A percentile compares a stretch with the other conserved stretches of the same genome.
Evolutionary conservation across 1,140 invertebrate genomes (phyloP).

Genomic region (Orius insidiosus): DNA sequence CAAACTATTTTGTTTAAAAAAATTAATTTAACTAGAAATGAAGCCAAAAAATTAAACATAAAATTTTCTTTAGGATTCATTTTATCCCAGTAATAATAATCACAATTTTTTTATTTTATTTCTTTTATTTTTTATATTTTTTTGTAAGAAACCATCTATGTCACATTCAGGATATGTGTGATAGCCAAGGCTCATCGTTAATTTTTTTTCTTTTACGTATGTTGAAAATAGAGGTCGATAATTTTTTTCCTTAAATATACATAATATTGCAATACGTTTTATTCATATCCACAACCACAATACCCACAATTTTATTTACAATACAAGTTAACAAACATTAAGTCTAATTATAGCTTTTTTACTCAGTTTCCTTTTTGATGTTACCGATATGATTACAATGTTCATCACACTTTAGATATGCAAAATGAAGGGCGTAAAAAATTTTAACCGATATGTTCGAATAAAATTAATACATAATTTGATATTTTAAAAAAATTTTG

Average conservation of each 20-base stretch:
- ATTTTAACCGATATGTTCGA: constrained; percentile 13
- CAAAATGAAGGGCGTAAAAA: constrained; percentile 3
- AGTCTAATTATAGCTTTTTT: neutral
- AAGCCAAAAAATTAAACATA: too few species aligned
- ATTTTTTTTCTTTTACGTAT: too few species aligned
- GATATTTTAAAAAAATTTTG: too few species aligned
- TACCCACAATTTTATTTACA: constrained; percentile 4
- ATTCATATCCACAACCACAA: constrained; percentile 3
- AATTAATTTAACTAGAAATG: too few species aligned
- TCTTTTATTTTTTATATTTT: too few species aligned
- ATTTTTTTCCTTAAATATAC: constrained; percentile 7
- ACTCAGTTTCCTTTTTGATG: neutral
- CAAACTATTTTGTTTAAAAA: too few species aligned
- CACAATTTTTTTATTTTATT: neutral
- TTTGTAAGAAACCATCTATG: too few species aligned
- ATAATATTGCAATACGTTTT: too few species aligned
- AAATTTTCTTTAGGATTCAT: neutral
- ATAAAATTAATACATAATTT: constrained; percentile 1
- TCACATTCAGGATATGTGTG: too few species aligned
- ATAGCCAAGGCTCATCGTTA: too few species aligned
- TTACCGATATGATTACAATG: neutral
- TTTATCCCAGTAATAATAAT: neutral
- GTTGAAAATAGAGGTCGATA: neutral
- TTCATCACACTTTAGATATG: constrained; percentile 1
- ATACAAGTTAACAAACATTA: constrained; percentile 6